Base-by-base conservation (phyloP, 2,888 invertebrate species). In the Halictus ligatus region DNA sequence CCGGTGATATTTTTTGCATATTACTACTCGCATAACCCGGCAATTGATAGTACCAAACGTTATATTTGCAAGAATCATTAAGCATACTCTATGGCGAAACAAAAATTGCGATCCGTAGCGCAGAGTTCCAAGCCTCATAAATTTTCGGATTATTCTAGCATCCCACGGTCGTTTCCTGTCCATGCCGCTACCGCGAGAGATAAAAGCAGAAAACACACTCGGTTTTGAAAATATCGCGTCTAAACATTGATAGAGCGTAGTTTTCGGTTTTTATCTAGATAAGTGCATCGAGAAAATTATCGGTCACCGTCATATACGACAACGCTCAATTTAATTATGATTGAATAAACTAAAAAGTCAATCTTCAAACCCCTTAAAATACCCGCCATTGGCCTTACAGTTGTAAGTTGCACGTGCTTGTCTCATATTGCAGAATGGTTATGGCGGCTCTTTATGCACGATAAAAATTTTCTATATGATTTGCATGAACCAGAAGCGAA, bases 201-300 rank as follows among this genome's bases (percentile, higher is more conserved):
- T 89, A 90, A 90, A 89, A 50, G 78, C 83, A 46, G 78, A 54
- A 89, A 90, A 83, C 90, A 90, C 81, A 87, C 29, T 81, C 43
- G 86, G 81, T 84, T 89, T 89, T 86, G 74, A 46, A 77, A 75
- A 64, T 80, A 29, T 7, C 13, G 78, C 71, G 25, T 80, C 73
- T 73, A 69, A 69, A 80, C 78, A 73, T 78, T 67, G 72, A 69
- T 73, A 75, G 79, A 90, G 64, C 71, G 54, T 71, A 58, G 48
- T 82, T 86, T 71, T 60, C 13, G 3, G 60, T 69, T 77, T 54
- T 13, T n/a, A 35, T 72, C 58, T 73, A 67, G 75, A 60, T 80
- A 73, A 79, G 75, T 48, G 74, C 12, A 58, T n/a, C 58, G n/a
- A 15, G 46, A 43, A 12, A 67, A 48, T 69, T 50, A 48, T 58